phyloP scores from a whole-genome alignment of 1,140 invertebrate genomes.

The Hyles euphorbiae region DNA sequence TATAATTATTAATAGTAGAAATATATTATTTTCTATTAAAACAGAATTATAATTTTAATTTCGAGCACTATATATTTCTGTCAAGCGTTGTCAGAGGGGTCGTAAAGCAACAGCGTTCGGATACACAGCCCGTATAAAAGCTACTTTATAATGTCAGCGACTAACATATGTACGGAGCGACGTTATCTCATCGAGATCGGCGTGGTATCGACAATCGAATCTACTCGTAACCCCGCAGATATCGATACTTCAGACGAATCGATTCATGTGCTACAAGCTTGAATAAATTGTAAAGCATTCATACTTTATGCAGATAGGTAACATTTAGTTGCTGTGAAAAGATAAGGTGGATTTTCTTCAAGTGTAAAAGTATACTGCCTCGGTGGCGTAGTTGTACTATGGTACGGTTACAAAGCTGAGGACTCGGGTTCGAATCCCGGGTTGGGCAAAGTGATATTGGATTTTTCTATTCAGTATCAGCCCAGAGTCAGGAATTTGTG shows the following conservation, averaged over 20 bases:
- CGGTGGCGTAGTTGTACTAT: no score
- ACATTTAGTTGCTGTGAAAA: background rate
- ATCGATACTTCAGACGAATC: conserved; percentile 28
- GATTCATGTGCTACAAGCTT: conserved; percentile 10
- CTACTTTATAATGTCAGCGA: conserved; percentile 41
- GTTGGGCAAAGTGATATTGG: no score
- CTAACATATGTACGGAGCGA: conserved; percentile 38
- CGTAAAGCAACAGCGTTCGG: conserved; percentile 28
- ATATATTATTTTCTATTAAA: no score
- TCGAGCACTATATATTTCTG: no score
- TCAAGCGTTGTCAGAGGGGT: conserved; percentile 2
- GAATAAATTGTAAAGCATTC: conserved; percentile 13
- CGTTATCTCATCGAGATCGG: conserved; percentile 39
- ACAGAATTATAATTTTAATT: no score
- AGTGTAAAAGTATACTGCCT: no score
- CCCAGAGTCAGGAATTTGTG: no score
- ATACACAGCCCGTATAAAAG: conserved; percentile 30
- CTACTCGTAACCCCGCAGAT: conserved; percentile 29
- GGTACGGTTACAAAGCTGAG: no score
- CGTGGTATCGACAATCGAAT: conserved; percentile 40
- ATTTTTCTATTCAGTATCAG: no score
- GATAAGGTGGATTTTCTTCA: background rate
- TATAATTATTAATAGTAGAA: no score
- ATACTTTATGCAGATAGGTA: conserved; percentile 10
- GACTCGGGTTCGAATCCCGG: no score